Percentiles rank a stretch among this genome's conserved stretches.
These are phyloP conservation scores for Plectus sambesii DNA, from an alignment of 1,140 invertebrate genomes.

Conservation along the genomic window DNA sequence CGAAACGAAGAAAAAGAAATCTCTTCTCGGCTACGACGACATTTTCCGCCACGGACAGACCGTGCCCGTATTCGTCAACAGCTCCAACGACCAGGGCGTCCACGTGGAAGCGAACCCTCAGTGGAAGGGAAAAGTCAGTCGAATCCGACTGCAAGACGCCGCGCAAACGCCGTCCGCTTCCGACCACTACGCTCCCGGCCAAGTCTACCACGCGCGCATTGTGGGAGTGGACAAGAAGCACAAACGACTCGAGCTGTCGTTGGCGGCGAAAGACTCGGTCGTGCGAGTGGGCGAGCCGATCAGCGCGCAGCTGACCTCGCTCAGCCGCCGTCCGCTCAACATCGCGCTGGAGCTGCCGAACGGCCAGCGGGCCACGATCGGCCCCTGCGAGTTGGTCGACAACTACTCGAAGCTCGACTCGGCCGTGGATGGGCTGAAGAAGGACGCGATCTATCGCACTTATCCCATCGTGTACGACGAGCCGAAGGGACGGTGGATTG, in stretches of 20 bases:
- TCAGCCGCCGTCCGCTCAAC: too few species aligned
- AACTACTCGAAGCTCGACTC: too few species aligned
- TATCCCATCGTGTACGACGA: too few species aligned
- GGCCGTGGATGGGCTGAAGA: too few species aligned
- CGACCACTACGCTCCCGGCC: background rate
- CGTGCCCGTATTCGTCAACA: constrained; percentile 7
- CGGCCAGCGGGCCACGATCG: too few species aligned
- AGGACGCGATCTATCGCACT: too few species aligned
- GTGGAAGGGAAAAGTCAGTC: constrained; percentile 9
- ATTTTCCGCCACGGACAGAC: constrained; percentile 15
- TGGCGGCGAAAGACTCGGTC: too few species aligned
- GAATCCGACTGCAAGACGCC: constrained; percentile 14
- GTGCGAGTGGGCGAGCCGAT: too few species aligned
- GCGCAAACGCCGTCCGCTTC: constrained; percentile 49
- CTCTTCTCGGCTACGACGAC: too few species aligned
- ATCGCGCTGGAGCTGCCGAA: too few species aligned
- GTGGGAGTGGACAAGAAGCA: background rate
- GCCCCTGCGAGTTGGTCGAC: too few species aligned
- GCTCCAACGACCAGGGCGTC: background rate
- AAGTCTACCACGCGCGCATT: background rate
- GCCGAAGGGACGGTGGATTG: background rate
- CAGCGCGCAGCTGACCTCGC: too few species aligned
- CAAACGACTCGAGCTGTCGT: background rate
- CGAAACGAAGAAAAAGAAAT: constrained; percentile 25
- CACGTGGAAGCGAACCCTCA: constrained; percentile 6